Evolutionary conservation across 2,113 vertebrate species (phyloP).

Genomic region (Atractosteus spatula): DNA sequence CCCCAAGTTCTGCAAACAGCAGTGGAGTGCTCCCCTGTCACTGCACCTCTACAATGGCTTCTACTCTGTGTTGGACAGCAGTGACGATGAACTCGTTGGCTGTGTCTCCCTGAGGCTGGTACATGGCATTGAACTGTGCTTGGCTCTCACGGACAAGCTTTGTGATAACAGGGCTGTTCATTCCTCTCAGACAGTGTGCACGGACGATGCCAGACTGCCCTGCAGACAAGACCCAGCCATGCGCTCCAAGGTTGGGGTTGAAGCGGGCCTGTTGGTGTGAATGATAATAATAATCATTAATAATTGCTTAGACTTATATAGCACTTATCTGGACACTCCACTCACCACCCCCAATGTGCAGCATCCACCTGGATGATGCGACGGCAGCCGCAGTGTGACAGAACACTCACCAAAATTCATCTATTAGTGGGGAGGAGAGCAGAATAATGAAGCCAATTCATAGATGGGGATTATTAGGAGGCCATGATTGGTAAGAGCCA

Average conservation of each 20-base stretch:
- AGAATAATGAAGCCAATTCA: too few relatives aligned
- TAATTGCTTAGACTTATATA: too few relatives aligned
- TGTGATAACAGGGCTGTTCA: slow-evolving; percentile 52
- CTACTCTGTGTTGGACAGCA: slow-evolving; percentile 14
- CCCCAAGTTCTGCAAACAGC: background rate
- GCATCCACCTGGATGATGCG: too few relatives aligned
- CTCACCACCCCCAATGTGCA: too few relatives aligned
- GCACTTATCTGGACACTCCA: too few relatives aligned
- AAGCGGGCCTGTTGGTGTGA: slow-evolving; percentile 76
- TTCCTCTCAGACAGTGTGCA: slow-evolving; percentile 69
- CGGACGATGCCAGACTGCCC: slow-evolving; percentile 87
- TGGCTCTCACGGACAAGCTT: slow-evolving; percentile 57
- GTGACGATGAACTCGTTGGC: background rate
- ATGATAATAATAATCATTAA: background rate
- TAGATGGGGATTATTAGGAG: too few relatives aligned
- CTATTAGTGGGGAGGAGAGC: too few relatives aligned
- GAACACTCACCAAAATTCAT: too few relatives aligned
- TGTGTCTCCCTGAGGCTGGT: slow-evolving; percentile 23
- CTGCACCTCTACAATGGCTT: slow-evolving; percentile 29
- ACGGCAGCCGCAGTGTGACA: too few relatives aligned
- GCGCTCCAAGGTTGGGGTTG: slow-evolving; percentile 84
- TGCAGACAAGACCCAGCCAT: slow-evolving; percentile 76
- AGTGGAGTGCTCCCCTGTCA: slow-evolving; percentile 2
- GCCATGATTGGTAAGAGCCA: too few relatives aligned
- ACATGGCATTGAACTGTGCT: slow-evolving; percentile 64